These are phyloP conservation scores for Rousettus madagascariensis DNA, from an alignment of 2,797 vertebrate genomes.

Conservation along the genomic window DNA sequence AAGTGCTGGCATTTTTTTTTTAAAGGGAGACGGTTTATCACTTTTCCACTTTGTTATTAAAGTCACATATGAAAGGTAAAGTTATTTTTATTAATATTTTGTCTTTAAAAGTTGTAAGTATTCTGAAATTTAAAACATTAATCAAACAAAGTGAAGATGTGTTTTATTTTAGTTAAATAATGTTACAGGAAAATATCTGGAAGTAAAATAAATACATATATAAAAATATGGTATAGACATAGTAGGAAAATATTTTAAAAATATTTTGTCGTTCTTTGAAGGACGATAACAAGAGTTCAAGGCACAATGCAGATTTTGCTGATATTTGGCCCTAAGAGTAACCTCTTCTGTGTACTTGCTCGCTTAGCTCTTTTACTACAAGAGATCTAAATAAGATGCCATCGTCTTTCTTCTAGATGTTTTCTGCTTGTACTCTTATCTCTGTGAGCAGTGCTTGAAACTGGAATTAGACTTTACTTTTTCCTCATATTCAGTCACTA, in stretches of 20 bases:
- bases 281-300: neutral
- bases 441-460: constrained; percentile 15
- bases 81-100: constrained; percentile 37
- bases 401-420: neutral
- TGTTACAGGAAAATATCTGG: neutral
- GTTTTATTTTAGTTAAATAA: constrained; percentile 37
- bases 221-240: neutral
- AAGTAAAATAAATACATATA: neutral
- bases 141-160: constrained; percentile 6
- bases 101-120: neutral
- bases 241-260: neutral
- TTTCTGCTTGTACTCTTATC: neutral
- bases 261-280: neutral
- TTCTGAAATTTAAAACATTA: constrained; percentile 45
- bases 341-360: neutral
- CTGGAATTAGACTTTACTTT: constrained; percentile 17
- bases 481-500: neutral
- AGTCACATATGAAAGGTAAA: neutral
- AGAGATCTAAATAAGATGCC: neutral
- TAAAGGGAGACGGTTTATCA: neutral
- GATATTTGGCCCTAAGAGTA: neutral
- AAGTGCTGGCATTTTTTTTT: constrained; percentile 37
- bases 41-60: neutral
- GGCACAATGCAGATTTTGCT: neutral
- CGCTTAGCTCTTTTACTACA: neutral